Conservation (phyloP, 2,797 vertebrate genomes). For the Lemur catta region DNA sequence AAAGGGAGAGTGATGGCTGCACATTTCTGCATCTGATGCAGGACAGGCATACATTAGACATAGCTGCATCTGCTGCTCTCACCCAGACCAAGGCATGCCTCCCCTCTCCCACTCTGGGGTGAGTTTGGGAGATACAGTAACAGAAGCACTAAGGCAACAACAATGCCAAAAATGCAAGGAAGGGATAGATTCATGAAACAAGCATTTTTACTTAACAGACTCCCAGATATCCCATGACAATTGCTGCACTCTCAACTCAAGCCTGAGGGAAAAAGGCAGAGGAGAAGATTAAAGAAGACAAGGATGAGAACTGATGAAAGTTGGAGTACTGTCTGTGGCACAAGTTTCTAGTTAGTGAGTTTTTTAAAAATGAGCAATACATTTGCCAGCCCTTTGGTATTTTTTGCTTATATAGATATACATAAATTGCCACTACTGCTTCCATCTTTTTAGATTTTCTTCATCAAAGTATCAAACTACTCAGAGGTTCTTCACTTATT, state of each 20-base stretch:
- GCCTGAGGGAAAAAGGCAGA: not conserved
- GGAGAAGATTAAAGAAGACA: not conserved
- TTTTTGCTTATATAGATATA: not conserved
- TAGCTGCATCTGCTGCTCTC: not conserved
- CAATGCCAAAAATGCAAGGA: not conserved
- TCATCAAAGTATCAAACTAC: not conserved
- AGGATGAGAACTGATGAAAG: not conserved
- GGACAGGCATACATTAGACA: not conserved
- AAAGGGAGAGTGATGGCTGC: not conserved
- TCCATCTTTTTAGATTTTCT: not conserved
- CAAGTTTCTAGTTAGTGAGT: not conserved
- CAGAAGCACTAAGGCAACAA: not conserved
- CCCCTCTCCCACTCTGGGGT: not conserved
- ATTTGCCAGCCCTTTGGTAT: not conserved
- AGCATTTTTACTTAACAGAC: not conserved
- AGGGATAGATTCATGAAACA: not conserved
- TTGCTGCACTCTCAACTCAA: not conserved
- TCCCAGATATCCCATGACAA: not conserved
- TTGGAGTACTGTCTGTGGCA: not conserved
- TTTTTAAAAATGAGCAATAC: not conserved
- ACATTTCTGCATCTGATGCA: not conserved
- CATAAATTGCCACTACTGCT: not conserved
- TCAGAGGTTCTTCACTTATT: not conserved
- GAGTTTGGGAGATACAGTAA: not conserved
- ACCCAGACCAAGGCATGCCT: not conserved